Conservation (phyloP, 2,888 invertebrate species). For the Rosalia funebris region DNA sequence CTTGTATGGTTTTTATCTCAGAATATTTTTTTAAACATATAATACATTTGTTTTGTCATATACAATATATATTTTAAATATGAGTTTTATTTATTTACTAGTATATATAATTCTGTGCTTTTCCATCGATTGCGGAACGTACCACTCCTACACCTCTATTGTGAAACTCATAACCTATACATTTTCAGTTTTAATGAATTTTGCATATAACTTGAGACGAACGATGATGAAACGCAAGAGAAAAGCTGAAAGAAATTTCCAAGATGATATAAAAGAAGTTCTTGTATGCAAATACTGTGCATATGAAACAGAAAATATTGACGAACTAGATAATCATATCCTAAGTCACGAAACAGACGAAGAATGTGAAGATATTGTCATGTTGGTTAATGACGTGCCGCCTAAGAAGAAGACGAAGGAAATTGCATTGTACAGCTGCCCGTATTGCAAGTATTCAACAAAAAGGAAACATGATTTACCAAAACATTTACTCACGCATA, state of each 20-base stretch:
- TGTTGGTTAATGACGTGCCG: background rate
- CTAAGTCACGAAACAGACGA: constrained; percentile 37
- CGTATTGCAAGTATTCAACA: constrained; percentile 38
- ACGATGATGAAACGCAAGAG: constrained; percentile 15
- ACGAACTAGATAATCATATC: constrained; percentile 45
- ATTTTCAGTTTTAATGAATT: too few relatives aligned
- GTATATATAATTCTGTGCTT: too few relatives aligned
- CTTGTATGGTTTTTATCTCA: too few relatives aligned
- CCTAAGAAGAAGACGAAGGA: constrained; percentile 8
- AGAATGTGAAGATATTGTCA: constrained; percentile 18
- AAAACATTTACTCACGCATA: constrained; percentile 17
- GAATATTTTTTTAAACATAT: too few relatives aligned
- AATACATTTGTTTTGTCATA: too few relatives aligned
- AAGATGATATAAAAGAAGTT: constrained; percentile 10
- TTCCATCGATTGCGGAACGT: too few relatives aligned
- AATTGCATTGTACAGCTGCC: constrained; percentile 31
- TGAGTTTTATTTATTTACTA: too few relatives aligned
- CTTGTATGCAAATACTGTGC: constrained; percentile 34
- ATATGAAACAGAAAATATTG: constrained; percentile 39
- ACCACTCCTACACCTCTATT: too few relatives aligned
- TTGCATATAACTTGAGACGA: too few relatives aligned
- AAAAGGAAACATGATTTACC: constrained; percentile 24
- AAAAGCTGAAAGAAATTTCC: background rate
- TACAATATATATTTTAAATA: too few relatives aligned
- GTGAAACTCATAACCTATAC: too few relatives aligned